phyloP scores from a whole-genome alignment of 2,797 vertebrate species.

The Neomorphus geoffroyi region DNA sequence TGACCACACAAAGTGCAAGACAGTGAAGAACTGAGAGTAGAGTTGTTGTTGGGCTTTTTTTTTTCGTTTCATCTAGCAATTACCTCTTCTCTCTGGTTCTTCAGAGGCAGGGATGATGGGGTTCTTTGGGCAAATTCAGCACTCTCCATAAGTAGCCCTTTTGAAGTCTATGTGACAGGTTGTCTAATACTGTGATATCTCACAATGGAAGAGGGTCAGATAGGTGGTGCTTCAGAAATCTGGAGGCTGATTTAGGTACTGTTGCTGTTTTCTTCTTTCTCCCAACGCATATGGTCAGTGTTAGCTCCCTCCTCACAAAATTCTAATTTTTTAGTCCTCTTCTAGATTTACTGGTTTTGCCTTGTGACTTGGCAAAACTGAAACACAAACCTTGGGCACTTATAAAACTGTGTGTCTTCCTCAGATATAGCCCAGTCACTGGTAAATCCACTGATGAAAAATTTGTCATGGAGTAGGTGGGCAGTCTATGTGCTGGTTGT shows the following conservation, averaged over 20 bases:
- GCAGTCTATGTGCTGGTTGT: not conserved
- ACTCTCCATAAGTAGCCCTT: not conserved
- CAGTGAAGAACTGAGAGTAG: not conserved
- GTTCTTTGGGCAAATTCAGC: not conserved
- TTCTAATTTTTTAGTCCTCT: not conserved
- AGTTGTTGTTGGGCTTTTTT: not conserved
- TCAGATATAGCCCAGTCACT: not conserved
- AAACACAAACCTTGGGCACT: not conserved
- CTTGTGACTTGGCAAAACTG: slow-evolving; percentile 5
- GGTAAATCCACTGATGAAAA: slow-evolving; percentile 34
- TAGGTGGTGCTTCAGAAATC: slow-evolving; percentile 54
- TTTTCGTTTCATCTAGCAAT: not conserved
- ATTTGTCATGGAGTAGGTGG: not conserved
- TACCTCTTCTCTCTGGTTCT: not conserved
- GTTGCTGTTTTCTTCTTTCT: not conserved
- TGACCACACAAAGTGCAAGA: not conserved
- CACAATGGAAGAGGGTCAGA: not conserved
- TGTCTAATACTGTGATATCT: not conserved
- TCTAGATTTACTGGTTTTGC: slow-evolving; percentile 14
- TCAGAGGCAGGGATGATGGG: not conserved
- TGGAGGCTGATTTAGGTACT: slow-evolving; percentile 41
- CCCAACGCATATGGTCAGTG: not conserved
- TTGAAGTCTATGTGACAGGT: not conserved
- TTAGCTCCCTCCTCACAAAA: slow-evolving; percentile 10
- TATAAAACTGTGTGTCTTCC: not conserved